phyloP scores from a whole-genome alignment of 2,797 vertebrate species.

The Vireo griseus region DNA sequence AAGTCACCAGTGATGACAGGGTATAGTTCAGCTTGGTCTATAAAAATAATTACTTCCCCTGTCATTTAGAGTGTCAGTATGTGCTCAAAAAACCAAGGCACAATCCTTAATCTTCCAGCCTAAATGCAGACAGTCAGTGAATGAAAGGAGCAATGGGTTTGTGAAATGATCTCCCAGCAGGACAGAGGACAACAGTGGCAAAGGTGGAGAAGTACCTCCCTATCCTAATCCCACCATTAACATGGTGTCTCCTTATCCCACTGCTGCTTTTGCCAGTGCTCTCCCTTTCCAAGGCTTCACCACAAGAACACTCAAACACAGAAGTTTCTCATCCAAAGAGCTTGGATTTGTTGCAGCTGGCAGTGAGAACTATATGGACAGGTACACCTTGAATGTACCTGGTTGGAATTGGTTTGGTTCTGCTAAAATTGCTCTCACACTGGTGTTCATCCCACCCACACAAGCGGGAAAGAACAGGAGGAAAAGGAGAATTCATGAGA shows the following conservation, averaged over 20 bases:
- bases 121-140: neutral
- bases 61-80: fast-evolving
- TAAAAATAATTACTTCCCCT: neutral
- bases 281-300: neutral
- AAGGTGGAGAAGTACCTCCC: neutral
- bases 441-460: fast-evolving
- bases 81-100: neutral
- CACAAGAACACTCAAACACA: fast-evolving
- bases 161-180: neutral
- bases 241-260: fast-evolving
- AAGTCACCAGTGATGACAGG: neutral
- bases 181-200: neutral
- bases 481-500: neutral
- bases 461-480: neutral
- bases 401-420: neutral
- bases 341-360: neutral
- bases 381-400: fast-evolving
- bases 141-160: neutral
- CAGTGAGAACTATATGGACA: neutral
- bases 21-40: neutral
- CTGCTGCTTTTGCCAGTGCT: neutral
- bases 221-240: neutral
- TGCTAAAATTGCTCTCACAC: fast-evolving
- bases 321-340: neutral
- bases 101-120: neutral